Percentiles rank a stretch among this genome's conserved stretches.
These are phyloP conservation scores for Cherax destructor DNA, from an alignment of 1,140 invertebrate genomes.

Conservation along the genomic window DNA sequence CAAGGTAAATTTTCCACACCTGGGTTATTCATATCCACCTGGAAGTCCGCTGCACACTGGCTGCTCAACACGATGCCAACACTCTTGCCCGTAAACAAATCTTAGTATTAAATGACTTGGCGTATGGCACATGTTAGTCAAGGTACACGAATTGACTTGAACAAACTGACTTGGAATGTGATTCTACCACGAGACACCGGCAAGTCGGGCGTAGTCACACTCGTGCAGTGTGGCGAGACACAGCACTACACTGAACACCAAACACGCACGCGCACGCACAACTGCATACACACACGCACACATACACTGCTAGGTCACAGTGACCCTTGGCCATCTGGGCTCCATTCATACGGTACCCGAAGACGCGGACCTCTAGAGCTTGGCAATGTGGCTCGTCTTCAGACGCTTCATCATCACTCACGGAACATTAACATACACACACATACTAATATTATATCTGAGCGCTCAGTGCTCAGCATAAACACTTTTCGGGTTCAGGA, in stretches of 20 bases:
- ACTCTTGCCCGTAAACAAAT: not conserved
- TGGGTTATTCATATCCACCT: too few species aligned
- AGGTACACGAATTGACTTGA: conserved; percentile 42
- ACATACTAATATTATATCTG: not conserved
- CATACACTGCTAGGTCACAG: not conserved
- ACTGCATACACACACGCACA: not conserved
- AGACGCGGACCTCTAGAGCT: not conserved
- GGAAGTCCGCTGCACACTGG: too few species aligned
- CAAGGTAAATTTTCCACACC: not conserved
- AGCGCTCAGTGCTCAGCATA: not conserved
- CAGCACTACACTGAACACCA: too few species aligned
- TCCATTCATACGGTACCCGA: not conserved
- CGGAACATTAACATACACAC: not conserved
- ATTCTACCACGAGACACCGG: not conserved
- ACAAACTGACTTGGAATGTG: conserved; percentile 15
- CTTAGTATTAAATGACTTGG: conserved; percentile 38
- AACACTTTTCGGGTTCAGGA: not conserved
- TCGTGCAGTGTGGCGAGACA: not conserved
- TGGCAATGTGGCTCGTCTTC: not conserved
- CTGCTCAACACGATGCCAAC: not conserved
- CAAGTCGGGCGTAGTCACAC: not conserved
- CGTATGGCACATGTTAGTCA: conserved; percentile 47
- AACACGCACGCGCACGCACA: not conserved
- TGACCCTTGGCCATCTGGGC: not conserved
- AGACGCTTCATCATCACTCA: not conserved